Base-by-base conservation (phyloP, 2,113 vertebrate genomes). In the Corythoichthys haematopterus region DNA sequence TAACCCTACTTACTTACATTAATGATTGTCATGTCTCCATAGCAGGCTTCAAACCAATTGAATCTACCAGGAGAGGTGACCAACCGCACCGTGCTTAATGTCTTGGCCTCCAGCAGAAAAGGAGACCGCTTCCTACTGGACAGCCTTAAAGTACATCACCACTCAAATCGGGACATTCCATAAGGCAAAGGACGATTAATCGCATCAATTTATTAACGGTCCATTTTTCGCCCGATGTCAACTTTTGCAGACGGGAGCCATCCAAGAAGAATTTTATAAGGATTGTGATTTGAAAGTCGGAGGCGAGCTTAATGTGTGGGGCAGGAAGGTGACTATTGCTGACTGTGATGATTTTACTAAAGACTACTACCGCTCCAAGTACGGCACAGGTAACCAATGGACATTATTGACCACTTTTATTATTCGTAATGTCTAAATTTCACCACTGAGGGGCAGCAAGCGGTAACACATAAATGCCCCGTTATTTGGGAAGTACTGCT, bases 331-430 rank as follows among this genome's bases (percentile, higher is more conserved):
- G 46, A 61, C 93, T 15, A 79, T 99, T 75, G 90, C 92, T 60
- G 94, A 96, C 80, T 98, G 97, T 80, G 94, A 99, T 85, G 89
- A 94, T 79, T 98, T 95, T 87, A 98, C 95, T 37, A 96, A 94
- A 88, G 80, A 91, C 72, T 93, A 93, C 87, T 98, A 96, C 85
- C 93, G 84, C 80, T 84, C 85, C 79, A 96, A 94, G 84, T 96
- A 95, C 0, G 93, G 94, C 80, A 79, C 98, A 13, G 14, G 47
- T 57, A 36, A 13, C 1, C 13, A 5, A 35, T 53, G 14, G 11
- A 3, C 2, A 9, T 55, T 11, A 33, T 10, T n/a, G n/a, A n/a
- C 2, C 0, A n/a, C 58, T 60, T 37, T 28, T 40, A n/a, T 8
- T n/a, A 55, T 33, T 55, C 28, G 52, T 53, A 2, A 12, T 52